Conservation (phyloP, 2,113 vertebrate species). For the Danio rerio region GRCz12tu NC_133197.1:10792001-10792500, state of each 20-base stretch:
- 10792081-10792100: too few species aligned
- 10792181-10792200: conserved; percentile 42
- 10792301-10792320: not conserved
- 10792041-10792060: not conserved
- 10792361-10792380: not conserved
- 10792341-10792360: not conserved
- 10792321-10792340: not conserved
- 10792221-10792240: conserved; percentile 56
- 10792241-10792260: conserved; percentile 42
- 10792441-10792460: too few species aligned
- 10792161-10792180: conserved; percentile 8
- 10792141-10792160: conserved; percentile 11
- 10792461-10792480: too few species aligned
- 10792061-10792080: not conserved
- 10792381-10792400: not conserved
- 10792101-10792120: not conserved
- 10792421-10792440: too few species aligned
- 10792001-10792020: not conserved
- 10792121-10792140: conserved; percentile 7
- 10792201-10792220: conserved; percentile 54
- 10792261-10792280: conserved; percentile 31
- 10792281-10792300: not conserved
- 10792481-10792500: too few species aligned
- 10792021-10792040: not conserved
- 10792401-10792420: not conserved